Conservation (phyloP, 2,113 vertebrate species). For the Noturus placidus region DNA sequence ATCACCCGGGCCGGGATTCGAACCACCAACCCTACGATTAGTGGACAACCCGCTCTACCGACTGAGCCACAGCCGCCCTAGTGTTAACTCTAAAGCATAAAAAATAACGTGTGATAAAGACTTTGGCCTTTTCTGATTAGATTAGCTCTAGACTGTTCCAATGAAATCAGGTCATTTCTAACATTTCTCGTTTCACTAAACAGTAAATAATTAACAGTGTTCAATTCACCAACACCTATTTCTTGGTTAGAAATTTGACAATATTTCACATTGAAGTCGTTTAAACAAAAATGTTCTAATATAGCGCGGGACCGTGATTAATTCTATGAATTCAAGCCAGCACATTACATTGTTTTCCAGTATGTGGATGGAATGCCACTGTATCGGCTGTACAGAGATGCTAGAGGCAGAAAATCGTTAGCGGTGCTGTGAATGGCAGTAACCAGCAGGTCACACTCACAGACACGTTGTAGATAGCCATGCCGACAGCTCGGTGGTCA, state of each 20-base stretch:
- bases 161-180: neutral
- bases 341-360: neutral
- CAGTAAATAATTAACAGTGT: neutral
- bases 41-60: too few species aligned
- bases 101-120: too few species aligned
- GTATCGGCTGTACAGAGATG: neutral
- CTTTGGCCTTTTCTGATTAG: too few species aligned
- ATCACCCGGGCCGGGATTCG: too few species aligned
- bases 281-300: neutral
- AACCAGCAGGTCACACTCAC: constrained; percentile 48
- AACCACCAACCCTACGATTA: too few species aligned
- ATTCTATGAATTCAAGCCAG: neutral
- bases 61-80: too few species aligned
- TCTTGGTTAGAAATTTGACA: neutral
- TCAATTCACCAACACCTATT: neutral
- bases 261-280: neutral
- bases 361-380: neutral
- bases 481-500: constrained; percentile 57
- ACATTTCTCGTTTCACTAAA: neutral
- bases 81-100: too few species aligned
- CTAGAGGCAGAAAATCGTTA: constrained; percentile 29
- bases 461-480: constrained; percentile 61
- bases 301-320: neutral
- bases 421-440: constrained; percentile 27
- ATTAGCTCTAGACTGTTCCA: neutral